Base-by-base conservation (phyloP, 2,113 vertebrate genomes). In the Chaenocephalus aceratus region DNA sequence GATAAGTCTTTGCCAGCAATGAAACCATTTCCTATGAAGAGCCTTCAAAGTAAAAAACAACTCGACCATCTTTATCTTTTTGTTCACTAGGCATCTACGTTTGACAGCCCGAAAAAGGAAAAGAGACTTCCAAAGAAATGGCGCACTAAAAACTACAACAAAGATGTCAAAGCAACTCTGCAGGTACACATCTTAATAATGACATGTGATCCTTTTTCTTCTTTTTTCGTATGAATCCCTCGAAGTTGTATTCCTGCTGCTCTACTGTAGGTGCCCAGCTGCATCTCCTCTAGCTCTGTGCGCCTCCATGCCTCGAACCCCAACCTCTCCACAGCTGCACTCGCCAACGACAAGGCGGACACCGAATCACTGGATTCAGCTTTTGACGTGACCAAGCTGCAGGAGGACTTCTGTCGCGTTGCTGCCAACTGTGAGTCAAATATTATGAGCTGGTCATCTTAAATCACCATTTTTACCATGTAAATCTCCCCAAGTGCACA, bases 221-320 rank as follows among this genome's bases (percentile, higher is more conserved):
- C 3, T 58, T 57, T 54, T 70, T 57, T 16, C 6, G 0, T 46
- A 2, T 15, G 0, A 34, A 14, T 45, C n/a, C 34, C 62, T 82
- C 11, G 0, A 72, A 75, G 15, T 64, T 57, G 1, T 21, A 0
- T 52, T 72, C 8, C 36, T 66, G 15, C 23, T 75, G 54, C 18
- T 49, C 21, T 23, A 1, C 34, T 58, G n/a, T 12, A 95, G 95
- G 93, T 96, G 78, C 95, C 95, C 9, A 94, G 94, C 88, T 95
- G 94, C 83, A 95, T 97, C 72, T 96, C 96, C 72, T 91, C 96
- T 48, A 95, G 96, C 30, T 96, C 96, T 1, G 26, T 96, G 80
- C 97, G 98, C 82, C 95, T 98, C 9, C 98, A 99, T 34, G 97
- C 98, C 71, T 99, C 98, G 67, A 99, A 99, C 91, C 98, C 98